Conservation (phyloP, 2,888 invertebrate genomes). For the Pammene fasciana region DNA sequence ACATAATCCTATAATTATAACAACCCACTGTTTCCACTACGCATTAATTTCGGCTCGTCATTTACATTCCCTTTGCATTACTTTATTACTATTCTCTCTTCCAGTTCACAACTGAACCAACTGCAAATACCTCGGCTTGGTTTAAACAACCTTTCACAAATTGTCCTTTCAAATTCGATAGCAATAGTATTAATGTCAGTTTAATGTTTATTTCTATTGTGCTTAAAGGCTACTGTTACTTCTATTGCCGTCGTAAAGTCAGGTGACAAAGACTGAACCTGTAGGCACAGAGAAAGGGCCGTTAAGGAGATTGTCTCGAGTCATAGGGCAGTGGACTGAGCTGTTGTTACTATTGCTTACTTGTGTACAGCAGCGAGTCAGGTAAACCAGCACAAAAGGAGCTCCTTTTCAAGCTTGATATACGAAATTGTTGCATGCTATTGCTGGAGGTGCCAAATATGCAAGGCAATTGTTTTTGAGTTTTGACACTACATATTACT, state of each 20-base stretch:
- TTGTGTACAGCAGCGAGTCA: not conserved
- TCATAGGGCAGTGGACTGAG: conserved; percentile 47
- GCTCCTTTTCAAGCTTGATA: too few relatives aligned
- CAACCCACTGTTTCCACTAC: too few relatives aligned
- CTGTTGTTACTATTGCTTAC: not conserved
- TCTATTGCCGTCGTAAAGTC: conserved; percentile 28
- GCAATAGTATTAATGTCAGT: conserved; percentile 24
- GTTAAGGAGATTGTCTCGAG: conserved; percentile 45
- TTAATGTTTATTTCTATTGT: conserved; percentile 33
- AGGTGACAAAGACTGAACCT: conserved; percentile 38
- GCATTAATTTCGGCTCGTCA: too few relatives aligned
- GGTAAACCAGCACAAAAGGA: not conserved
- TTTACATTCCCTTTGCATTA: too few relatives aligned
- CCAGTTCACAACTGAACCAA: not conserved
- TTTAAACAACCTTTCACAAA: conserved; percentile 11
- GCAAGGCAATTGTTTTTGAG: too few relatives aligned
- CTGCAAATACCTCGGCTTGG: not conserved
- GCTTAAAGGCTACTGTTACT: conserved; percentile 20
- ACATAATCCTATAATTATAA: too few relatives aligned
- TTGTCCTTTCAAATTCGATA: conserved; percentile 29
- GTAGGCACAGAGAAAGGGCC: conserved; percentile 48
- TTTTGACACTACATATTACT: too few relatives aligned
- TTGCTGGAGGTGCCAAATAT: too few relatives aligned
- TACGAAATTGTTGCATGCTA: not conserved
- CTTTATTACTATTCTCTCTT: not conserved